Base-by-base conservation (phyloP, 2,797 vertebrate species). In the Eulemur coronatus region DNA sequence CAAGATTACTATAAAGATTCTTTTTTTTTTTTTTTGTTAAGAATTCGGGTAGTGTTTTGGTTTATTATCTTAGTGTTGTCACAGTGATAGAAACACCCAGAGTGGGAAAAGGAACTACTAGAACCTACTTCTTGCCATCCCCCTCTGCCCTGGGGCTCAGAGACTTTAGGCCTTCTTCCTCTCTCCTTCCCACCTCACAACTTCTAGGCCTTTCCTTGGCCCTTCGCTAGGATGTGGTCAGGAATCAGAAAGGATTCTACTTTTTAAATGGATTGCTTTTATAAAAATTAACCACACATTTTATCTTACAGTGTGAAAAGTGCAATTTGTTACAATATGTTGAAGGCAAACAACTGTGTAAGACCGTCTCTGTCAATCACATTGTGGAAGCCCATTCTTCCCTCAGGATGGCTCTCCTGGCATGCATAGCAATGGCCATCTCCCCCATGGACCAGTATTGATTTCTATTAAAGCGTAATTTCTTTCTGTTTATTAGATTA, bases 51-150 rank as follows among this genome's bases (percentile, higher is more conserved):
- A 98, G 98, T 97, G 97, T 97, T 95, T 92, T 95, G 94, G 89
- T 97, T 98, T 97, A 97, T 98, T 98, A 50, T 86, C 92, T 96
- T 97, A 98, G 97, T 98, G 98, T 97, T 87, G 94, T 95, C 98
- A 97, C 96, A 96, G 97, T 96, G 97, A 96, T 96, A 79, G 80
- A 91, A 94, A 86, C 61, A 59, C 91, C 65, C 80, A 70, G 15
- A 61, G 61, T 55, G 81, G 63, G 84, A 89, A 86, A 73, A 79
- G 33, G 18, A 63, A 33, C 35, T 63, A 28, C 9, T 17, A 79
- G 52, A 67, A 72, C 59, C 17, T 30, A 28, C 35, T 61, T 81
- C 79, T 59, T 81, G 55, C 63, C 76, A 70, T 80, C n/a, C 38
- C 24, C 38, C 33, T 89, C 57, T 69, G n/a, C 24, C 70, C 93